Base-by-base conservation (phyloP, 2,888 invertebrate genomes). In the Drosophila mettleri region DNA sequence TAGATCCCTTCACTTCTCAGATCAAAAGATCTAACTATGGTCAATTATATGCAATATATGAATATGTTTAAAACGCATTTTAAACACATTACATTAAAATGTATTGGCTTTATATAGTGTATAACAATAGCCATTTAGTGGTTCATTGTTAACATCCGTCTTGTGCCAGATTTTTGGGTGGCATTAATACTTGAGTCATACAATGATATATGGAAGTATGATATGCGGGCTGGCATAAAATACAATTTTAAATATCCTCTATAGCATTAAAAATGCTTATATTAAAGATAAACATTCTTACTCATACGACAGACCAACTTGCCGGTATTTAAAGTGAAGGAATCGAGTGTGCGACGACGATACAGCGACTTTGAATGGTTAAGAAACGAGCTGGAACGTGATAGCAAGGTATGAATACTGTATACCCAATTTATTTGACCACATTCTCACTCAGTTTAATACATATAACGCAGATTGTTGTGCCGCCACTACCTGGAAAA, bases 321-420 rank as follows among this genome's bases (percentile, higher is more conserved):
- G 91, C 99, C 99, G 63, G 99, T 99, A 80, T 99, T 99, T 93
- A 99, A 99, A 95, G 96, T 99, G 66, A 99, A 99, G 93, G 99
- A 99, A 93, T 99, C 99, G 31, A 98, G 96, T 92, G 99, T 99
- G 5, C 94, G 99, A 89, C 94, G 98, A 91, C 95, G 99, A 92
- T 99, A 99, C 94, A 99, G 99, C 93, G 99, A 99, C 93, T 99
- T 99, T 93, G 99, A 99, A 93, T 99, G 99, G 99, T 94, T 99
- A 75, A 95, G 99, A 93, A 98, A 97, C 92, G 99, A 99, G 94
- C 93, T 99, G 90, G 99, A 99, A 94, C 94, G 99, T 92, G 99
- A 99, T 92, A 99, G 99, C 93, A 99, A 99, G 95, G 98, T 97
- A 92, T 93, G 9, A 4, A 27, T 49, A n/a, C 1, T 22, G 53